Evolutionary conservation across 2,888 invertebrate genomes (phyloP), one percentile per base, ranked within the genome.

Genomic region (Caprella mutica): DNA sequence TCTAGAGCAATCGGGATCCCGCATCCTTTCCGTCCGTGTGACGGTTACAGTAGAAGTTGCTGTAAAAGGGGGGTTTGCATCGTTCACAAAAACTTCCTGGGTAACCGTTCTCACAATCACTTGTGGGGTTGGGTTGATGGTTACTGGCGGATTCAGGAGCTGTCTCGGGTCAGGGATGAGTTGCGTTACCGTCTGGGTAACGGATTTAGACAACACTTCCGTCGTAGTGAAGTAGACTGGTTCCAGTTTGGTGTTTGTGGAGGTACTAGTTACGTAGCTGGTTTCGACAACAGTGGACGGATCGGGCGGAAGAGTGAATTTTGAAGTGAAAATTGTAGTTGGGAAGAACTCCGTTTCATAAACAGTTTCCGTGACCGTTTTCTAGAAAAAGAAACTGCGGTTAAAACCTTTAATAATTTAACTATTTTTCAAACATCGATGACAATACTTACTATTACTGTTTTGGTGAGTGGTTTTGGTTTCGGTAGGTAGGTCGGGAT

Each of bases 271-370:
- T 23, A 27, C 27, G 14, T 24, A 26, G 48, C 29, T 29, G n/a
- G 48, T 48, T 27, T n/a, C 21, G 6, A 30, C 30, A 8, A 48
- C 30, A 12, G 48, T 48, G 19, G 48, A 48, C n/a, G 48, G 48
- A n/a, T 48, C 48, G n/a, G 21, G 19, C 12, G 26, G n/a, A 4
- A 21, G 29, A 21, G 29, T 48, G 48, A 48, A 48, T 21, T n/a
- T 48, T 14, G 48, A 30, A n/a, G 29, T 30, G 30, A 48, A 48
- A 4, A 48, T 30, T n/a, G 48, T 48, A 19, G 29, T 48, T n/a
- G 48, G 48, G 30, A 48, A 48, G 48, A 48, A 48, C 21, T 29
- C 48, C n/a, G 48, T 48, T 48, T 48, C 48, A 30, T 29, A 48
- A 26, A 48, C 21, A 12, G 48, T 48, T n/a, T 48, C 30, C 29